A percentile compares a stretch with the other conserved stretches of the same genome.
phyloP scores from a whole-genome alignment of 2,888 invertebrate genomes.

The Hirtodrosophila duncani region DNA sequence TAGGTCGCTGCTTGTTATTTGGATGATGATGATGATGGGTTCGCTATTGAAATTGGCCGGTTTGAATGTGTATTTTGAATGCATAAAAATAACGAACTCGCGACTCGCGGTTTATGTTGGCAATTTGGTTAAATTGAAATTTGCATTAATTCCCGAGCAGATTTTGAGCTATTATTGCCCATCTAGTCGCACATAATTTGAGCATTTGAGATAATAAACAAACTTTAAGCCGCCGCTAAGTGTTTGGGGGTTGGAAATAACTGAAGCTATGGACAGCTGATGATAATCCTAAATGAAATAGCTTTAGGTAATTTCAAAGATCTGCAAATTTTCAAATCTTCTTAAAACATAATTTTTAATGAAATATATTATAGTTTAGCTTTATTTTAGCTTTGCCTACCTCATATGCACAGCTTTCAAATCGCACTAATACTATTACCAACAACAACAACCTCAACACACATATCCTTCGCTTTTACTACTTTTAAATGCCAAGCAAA shows the following conservation, averaged over 20 bases:
- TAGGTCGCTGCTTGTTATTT: slow-evolving; percentile 40
- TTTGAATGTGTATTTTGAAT: neutral
- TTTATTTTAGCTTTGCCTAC: too few relatives aligned
- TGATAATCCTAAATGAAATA: too few relatives aligned
- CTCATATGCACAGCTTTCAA: slow-evolving; percentile 10
- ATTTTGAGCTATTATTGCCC: slow-evolving; percentile 39
- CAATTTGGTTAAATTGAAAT: slow-evolving; percentile 67
- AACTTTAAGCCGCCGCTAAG: slow-evolving; percentile 17
- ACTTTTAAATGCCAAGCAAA: slow-evolving; percentile 40
- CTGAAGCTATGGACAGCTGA: too few relatives aligned
- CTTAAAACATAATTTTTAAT: too few relatives aligned
- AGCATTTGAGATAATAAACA: slow-evolving; percentile 50
- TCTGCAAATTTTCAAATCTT: too few relatives aligned
- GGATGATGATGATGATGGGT: slow-evolving; percentile 32
- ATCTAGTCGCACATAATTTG: slow-evolving; percentile 49
- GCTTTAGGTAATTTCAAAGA: too few relatives aligned
- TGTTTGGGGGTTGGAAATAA: slow-evolving; percentile 31
- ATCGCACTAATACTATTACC: slow-evolving; percentile 23
- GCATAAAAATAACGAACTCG: too few relatives aligned
- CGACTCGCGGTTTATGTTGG: slow-evolving; percentile 56
- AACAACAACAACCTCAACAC: slow-evolving; percentile 31
- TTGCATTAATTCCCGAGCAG: slow-evolving; percentile 60
- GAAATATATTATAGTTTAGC: neutral
- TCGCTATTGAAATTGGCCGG: too few relatives aligned
- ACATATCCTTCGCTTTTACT: slow-evolving; percentile 19